Evolutionary conservation across 1,140 invertebrate species (phyloP).

Genomic region (Panulirus ornatus): DNA sequence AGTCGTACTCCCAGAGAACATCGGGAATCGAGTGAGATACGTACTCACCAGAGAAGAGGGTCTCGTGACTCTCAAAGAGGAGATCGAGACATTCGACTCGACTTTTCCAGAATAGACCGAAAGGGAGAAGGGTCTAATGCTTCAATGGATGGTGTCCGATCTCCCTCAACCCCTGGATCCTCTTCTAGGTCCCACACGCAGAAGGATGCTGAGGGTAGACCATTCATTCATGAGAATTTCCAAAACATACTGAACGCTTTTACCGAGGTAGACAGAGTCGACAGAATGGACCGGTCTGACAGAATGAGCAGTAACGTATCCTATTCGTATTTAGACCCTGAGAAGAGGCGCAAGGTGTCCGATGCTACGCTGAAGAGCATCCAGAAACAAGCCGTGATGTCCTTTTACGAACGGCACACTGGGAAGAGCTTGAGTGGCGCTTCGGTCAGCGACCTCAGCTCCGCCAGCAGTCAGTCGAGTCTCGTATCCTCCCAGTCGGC

Average conservation of each 20-base stretch:
- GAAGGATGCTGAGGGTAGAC: conserved; percentile 52
- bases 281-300: conserved; percentile 28
- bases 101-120: conserved; percentile 37
- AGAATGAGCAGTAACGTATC: conserved; percentile 78
- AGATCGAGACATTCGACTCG: conserved; percentile 58
- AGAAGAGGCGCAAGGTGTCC: conserved; percentile 86
- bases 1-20: conserved; percentile 23
- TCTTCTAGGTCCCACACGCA: conserved; percentile 55
- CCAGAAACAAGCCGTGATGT: conserved; percentile 91
- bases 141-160: conserved; percentile 26
- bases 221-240: conserved; percentile 68
- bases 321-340: conserved; percentile 86
- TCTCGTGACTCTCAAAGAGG: conserved; percentile 59
- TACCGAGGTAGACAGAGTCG: conserved; percentile 63
- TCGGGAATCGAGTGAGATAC: conserved; percentile 55
- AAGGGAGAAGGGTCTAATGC: conserved; percentile 22
- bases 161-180: conserved; percentile 47
- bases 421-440: conserved; percentile 73
- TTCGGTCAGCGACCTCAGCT: conserved; percentile 55
- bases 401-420: conserved; percentile 88
- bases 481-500: conserved; percentile 54
- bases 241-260: conserved; percentile 73
- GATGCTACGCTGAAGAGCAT: conserved; percentile 90
- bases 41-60: conserved; percentile 55
- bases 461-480: conserved; percentile 63